Evolutionary conservation across 2,888 invertebrate genomes (phyloP).

Genomic region (Drosophila mimetica): DNA sequence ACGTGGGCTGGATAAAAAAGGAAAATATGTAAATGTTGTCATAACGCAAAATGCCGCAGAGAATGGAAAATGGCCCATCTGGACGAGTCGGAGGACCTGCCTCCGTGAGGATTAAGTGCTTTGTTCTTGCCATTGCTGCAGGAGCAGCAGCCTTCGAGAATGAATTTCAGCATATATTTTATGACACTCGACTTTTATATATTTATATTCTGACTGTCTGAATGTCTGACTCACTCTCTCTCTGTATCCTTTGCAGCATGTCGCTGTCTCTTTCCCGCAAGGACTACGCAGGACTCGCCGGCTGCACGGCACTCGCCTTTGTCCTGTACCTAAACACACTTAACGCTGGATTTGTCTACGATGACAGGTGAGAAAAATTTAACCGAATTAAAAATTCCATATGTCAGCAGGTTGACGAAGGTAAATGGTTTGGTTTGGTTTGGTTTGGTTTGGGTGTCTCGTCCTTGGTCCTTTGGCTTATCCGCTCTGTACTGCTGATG

Average conservation of each 20-base stretch:
- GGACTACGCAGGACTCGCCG: constrained; percentile 88
- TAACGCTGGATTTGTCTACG: constrained; percentile 96
- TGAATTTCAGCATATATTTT: constrained; percentile 75
- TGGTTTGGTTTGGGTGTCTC: not conserved
- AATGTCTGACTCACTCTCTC: constrained; percentile 42
- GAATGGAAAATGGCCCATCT: constrained; percentile 44
- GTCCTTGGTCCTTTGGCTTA: constrained; percentile 3
- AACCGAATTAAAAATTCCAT: constrained; percentile 78
- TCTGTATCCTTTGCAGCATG: constrained; percentile 65
- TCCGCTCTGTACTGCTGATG: not conserved
- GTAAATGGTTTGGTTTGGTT: constrained; percentile 54
- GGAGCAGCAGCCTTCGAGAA: constrained; percentile 50
- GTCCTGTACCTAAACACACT: constrained; percentile 95
- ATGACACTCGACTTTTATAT: constrained; percentile 77
- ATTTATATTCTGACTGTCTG: constrained; percentile 63
- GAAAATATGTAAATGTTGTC: constrained; percentile 46
- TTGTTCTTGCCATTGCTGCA: constrained; percentile 32
- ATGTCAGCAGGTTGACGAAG: constrained; percentile 77
- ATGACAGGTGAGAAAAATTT: constrained; percentile 92
- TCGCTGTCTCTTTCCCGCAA: constrained; percentile 87
- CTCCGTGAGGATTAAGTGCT: constrained; percentile 45
- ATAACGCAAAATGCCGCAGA: constrained; percentile 48
- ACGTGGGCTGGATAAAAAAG: constrained; percentile 21
- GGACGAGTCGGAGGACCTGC: constrained; percentile 32
- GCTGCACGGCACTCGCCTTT: constrained; percentile 91